Evolutionary conservation across 2,888 invertebrate genomes (phyloP).

Genomic region (Ariolimax columbianus): DNA sequence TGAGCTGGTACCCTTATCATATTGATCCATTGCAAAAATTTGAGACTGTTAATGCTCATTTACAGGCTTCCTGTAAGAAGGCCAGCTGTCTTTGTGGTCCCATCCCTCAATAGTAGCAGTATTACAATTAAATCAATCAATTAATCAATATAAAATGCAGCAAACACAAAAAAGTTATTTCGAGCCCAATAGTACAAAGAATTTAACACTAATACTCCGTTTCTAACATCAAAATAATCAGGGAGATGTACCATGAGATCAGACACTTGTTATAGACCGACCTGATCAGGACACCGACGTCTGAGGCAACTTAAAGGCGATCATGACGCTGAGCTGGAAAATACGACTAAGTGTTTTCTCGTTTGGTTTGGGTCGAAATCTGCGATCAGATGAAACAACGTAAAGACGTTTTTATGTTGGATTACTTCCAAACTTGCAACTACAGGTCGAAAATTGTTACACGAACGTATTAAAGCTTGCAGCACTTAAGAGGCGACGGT

Average conservation of each 20-base stretch:
- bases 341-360: slow-evolving; percentile 9
- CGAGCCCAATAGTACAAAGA: neutral
- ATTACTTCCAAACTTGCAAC: slow-evolving; percentile 17
- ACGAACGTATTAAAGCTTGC: neutral
- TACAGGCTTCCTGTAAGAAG: too few species aligned
- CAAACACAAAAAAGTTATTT: neutral
- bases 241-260: neutral
- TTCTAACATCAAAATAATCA: neutral
- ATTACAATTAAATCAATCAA: too few species aligned
- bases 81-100: too few species aligned
- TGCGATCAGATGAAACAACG: slow-evolving; percentile 22
- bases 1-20: too few species aligned
- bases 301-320: slow-evolving; percentile 16
- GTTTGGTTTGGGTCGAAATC: slow-evolving; percentile 10
- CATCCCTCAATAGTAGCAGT: too few species aligned
- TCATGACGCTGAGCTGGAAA: neutral
- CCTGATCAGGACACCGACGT: neutral
- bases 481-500: slow-evolving; percentile 10
- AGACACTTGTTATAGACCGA: neutral
- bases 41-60: too few species aligned
- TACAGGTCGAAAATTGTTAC: slow-evolving; percentile 23
- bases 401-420: slow-evolving; percentile 29
- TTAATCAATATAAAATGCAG: neutral
- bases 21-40: too few species aligned
- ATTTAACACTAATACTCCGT: neutral